Evolutionary conservation across 64 coral and sea anemone genomes (phyloP).

Genomic region (Montipora capricornis): DNA sequence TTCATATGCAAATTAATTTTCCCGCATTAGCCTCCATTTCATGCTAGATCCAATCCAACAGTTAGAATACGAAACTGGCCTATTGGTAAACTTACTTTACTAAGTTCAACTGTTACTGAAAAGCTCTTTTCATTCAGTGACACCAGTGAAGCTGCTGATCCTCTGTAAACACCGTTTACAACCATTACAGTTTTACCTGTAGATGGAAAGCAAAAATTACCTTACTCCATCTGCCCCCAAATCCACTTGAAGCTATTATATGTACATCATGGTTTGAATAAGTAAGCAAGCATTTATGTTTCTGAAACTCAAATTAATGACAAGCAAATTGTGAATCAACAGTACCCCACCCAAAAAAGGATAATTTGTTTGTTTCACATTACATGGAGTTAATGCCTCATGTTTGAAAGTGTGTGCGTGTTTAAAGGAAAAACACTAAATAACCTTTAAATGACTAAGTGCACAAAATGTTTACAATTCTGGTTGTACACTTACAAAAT

Average conservation of each 20-base stretch:
- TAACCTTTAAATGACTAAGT: no score
- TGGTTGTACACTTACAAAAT: no score
- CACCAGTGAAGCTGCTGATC: conserved; percentile 74
- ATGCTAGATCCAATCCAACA: no score
- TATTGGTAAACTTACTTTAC: conserved; percentile 65
- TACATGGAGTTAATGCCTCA: no score
- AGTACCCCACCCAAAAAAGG: no score
- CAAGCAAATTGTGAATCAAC: no score
- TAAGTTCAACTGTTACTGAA: conserved; percentile 91
- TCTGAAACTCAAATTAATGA: neutral
- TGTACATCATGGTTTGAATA: neutral
- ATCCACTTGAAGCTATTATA: neutral
- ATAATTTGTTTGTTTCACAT: no score
- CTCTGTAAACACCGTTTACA: conserved; percentile 86
- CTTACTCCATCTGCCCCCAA: neutral
- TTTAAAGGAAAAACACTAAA: no score
- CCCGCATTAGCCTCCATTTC: no score
- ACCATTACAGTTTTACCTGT: conserved; percentile 87
- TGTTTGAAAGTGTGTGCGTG: no score
- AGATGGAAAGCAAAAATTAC: conserved; percentile 23
- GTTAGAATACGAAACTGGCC: neutral
- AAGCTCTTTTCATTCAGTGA: conserved; percentile 84
- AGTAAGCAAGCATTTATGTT: neutral
- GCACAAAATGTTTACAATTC: no score
- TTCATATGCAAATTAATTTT: no score